Percentiles rank a stretch among this genome's conserved stretches.
Evolutionary conservation across 2,113 vertebrate species (phyloP).

Genomic region (Heliornis fulica): DNA sequence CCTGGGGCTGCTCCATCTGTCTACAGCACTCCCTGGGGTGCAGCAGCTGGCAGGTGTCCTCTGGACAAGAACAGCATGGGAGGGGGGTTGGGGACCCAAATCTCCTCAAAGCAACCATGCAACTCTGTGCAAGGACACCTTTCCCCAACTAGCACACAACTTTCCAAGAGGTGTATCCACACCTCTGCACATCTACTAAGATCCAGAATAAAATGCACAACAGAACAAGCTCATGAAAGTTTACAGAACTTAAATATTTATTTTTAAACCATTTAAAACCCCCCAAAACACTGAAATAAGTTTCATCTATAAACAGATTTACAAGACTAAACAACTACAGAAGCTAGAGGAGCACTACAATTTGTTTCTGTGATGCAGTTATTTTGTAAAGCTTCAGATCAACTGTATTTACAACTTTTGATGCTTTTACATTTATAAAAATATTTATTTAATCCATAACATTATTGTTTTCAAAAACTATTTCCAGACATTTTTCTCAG

Average conservation of each 20-base stretch:
- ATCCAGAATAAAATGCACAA: background rate
- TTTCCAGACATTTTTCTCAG: slow-evolving; percentile 72
- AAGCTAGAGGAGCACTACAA: slow-evolving; percentile 72
- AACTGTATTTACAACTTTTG: slow-evolving; percentile 82
- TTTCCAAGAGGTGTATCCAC: background rate
- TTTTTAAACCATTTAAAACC: slow-evolving; percentile 77
- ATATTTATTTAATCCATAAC: slow-evolving; percentile 82
- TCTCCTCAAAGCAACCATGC: background rate
- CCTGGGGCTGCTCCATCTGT: background rate
- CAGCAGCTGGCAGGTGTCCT: background rate
- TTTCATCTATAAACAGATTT: slow-evolving; percentile 81
- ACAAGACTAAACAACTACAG: slow-evolving; percentile 76
- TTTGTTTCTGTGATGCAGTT: slow-evolving; percentile 69
- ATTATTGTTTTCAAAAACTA: slow-evolving; percentile 81
- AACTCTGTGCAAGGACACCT: background rate
- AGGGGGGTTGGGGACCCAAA: background rate
- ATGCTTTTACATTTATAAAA: slow-evolving; percentile 85
- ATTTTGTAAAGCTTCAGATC: slow-evolving; percentile 79
- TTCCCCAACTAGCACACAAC: background rate
- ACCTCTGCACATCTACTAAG: background rate
- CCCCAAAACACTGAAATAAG: slow-evolving; percentile 74
- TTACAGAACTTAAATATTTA: slow-evolving; percentile 89
- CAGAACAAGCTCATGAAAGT: slow-evolving; percentile 32
- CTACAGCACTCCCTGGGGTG: background rate
- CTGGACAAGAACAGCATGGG: background rate